Percentiles rank a stretch among this genome's conserved stretches.
phyloP scores from a whole-genome alignment of 53 echinoderm and acorn worm species.

The Actinopyga echinites region DNA sequence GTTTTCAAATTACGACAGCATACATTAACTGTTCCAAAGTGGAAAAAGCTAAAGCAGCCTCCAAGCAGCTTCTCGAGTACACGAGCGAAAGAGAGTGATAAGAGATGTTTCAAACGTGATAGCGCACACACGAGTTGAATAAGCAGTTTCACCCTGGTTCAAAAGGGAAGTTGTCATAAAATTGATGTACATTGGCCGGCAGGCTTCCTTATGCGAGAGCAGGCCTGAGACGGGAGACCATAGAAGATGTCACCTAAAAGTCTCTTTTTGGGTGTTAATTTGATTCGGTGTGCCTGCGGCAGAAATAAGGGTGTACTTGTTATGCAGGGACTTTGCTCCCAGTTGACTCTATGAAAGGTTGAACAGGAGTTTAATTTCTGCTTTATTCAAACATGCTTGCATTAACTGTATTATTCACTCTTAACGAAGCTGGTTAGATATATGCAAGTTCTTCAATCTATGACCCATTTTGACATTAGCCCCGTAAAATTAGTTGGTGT shows the following conservation, averaged over 20 bases:
- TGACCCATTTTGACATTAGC: too few species aligned
- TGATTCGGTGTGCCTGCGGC: constrained; percentile 6
- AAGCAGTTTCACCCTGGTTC: constrained; percentile 3
- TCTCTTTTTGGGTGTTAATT: constrained; percentile 24
- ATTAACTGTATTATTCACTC: too few species aligned
- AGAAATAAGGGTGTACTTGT: background rate
- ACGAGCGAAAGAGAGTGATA: constrained; percentile 5
- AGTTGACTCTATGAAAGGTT: too few species aligned
- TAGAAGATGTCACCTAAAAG: background rate
- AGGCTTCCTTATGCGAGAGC: background rate
- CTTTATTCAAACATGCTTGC: too few species aligned
- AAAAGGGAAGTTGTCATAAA: constrained; percentile 19
- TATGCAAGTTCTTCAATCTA: too few species aligned
- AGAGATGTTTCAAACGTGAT: constrained; percentile 5
- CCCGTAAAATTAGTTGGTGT: too few species aligned
- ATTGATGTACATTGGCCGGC: constrained; percentile 10
- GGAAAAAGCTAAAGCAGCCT: background rate
- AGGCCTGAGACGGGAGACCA: too few species aligned
- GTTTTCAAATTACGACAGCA: constrained; percentile 18
- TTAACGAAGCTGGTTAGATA: too few species aligned
- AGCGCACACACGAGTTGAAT: constrained; percentile 17
- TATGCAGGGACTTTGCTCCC: too few species aligned
- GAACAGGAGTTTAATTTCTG: too few species aligned
- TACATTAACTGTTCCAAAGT: background rate
- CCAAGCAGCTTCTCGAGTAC: background rate